These are phyloP conservation scores for Aplidium turbinatum DNA, from an alignment of 23 tunicate species.

Conservation along the genomic window DNA sequence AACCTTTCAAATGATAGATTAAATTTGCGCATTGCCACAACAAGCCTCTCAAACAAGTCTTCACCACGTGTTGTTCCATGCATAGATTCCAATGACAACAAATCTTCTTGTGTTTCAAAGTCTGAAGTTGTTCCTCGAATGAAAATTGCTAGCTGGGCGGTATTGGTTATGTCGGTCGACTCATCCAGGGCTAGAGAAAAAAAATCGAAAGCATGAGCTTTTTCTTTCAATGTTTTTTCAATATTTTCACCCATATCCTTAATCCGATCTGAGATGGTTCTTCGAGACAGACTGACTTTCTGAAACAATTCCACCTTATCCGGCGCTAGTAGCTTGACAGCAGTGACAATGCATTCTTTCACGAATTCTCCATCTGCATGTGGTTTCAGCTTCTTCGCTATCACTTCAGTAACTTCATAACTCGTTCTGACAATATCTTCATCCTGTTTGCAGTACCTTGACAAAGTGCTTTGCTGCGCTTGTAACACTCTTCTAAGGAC, in stretches of 20 bases:
- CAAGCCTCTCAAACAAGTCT: constrained; percentile 50
- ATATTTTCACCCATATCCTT: constrained; percentile 70
- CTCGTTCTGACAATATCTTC: constrained; percentile 37
- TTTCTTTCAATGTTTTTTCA: constrained; percentile 56
- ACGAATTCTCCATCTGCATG: constrained; percentile 44
- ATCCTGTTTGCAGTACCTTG: constrained; percentile 39
- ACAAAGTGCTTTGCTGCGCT: constrained; percentile 49
- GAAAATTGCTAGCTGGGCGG: constrained; percentile 60
- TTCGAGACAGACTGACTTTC: constrained; percentile 64
- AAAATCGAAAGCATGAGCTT: constrained; percentile 35
- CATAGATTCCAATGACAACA: constrained; percentile 54
- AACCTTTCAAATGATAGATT: constrained; percentile 53
- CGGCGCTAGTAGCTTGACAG: constrained; percentile 52
- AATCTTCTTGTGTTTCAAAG: constrained; percentile 47
- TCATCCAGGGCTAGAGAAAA: constrained; percentile 57
- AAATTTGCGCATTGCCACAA: constrained; percentile 53
- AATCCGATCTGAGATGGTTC: constrained; percentile 69
- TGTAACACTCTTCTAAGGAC: constrained; percentile 27
- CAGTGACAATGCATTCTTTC: constrained; percentile 43
- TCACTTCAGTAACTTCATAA: constrained; percentile 47
- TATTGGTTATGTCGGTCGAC: constrained; percentile 50
- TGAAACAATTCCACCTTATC: constrained; percentile 57
- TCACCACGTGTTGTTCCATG: constrained; percentile 64
- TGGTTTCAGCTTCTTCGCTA: constrained; percentile 60
- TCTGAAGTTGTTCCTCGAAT: constrained; percentile 61